Conservation (phyloP, 2,888 invertebrate species). For the Ennomos fuscantarius region DNA sequence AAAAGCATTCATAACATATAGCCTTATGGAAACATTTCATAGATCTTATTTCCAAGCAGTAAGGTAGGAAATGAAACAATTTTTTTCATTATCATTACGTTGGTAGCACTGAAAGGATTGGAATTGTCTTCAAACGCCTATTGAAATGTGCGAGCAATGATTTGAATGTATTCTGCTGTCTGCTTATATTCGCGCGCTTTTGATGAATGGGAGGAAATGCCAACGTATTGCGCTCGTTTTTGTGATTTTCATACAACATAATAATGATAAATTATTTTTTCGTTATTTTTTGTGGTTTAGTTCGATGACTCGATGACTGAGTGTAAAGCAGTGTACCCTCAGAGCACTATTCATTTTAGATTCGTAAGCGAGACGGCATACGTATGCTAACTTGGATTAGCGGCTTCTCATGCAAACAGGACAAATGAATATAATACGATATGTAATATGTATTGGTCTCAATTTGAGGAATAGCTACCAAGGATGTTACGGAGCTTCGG, state of each 20-base stretch:
- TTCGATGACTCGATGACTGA: too few species aligned
- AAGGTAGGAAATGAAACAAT: constrained; percentile 9
- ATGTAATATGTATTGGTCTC: too few species aligned
- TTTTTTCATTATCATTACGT: constrained; percentile 1
- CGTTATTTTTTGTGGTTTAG: too few species aligned
- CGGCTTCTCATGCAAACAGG: too few species aligned
- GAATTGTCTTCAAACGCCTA: constrained; percentile 50
- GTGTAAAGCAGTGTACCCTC: too few species aligned
- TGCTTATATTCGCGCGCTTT: constrained; percentile 14
- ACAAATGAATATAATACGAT: too few species aligned
- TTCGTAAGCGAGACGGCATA: too few species aligned
- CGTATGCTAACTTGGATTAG: too few species aligned
- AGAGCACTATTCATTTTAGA: too few species aligned
- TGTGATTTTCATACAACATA: not conserved
- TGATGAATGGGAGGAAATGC: constrained; percentile 29
- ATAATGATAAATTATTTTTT: too few species aligned
- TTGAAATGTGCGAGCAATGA: constrained; percentile 48
- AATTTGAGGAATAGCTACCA: too few species aligned
- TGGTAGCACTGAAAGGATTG: constrained; percentile 42
- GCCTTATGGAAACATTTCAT: not conserved
- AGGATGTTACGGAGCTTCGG: too few species aligned
- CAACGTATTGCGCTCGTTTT: constrained; percentile 9
- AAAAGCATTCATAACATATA: constrained; percentile 1
- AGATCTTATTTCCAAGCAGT: constrained; percentile 2
- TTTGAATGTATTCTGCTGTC: constrained; percentile 24